These are phyloP conservation scores for Parapristionchus giblindavisi DNA, from an alignment of 2,888 invertebrate genomes.

Conservation along the genomic window DNA sequence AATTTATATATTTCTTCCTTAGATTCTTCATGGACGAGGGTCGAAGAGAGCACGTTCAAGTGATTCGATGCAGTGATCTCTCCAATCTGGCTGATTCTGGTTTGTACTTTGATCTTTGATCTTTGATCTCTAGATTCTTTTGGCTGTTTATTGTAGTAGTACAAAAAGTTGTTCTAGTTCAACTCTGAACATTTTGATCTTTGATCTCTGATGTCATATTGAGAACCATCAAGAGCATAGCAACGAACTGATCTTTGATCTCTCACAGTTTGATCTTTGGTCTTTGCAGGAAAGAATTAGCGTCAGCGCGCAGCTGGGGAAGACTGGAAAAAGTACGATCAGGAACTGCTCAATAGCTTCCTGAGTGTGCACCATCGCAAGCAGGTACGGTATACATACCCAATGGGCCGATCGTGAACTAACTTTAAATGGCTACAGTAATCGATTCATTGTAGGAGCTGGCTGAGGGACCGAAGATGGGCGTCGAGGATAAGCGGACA, in stretches of 20 bases:
- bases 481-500: constrained; percentile 39
- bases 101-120: not conserved
- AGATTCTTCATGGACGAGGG: no score
- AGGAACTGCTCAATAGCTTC: constrained; percentile 52
- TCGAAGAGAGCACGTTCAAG: constrained; percentile 46
- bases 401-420: no score
- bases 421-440: no score
- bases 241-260: not conserved
- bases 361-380: constrained; percentile 43
- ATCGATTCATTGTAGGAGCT: constrained; percentile 44
- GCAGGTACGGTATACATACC: no score
- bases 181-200: no score
- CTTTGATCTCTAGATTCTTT: not conserved
- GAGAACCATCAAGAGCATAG: not conserved
- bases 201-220: no score
- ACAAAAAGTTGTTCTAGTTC: no score
- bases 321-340: constrained; percentile 69
- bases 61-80: constrained; percentile 14
- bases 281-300: constrained; percentile 35
- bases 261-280: not conserved
- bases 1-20: not conserved
- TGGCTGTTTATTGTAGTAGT: not conserved
- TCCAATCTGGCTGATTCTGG: not conserved
- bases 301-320: constrained; percentile 76
- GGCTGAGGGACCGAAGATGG: constrained; percentile 46